Base-by-base conservation (phyloP, 2,113 vertebrate species). In the Gulo gulo region DNA sequence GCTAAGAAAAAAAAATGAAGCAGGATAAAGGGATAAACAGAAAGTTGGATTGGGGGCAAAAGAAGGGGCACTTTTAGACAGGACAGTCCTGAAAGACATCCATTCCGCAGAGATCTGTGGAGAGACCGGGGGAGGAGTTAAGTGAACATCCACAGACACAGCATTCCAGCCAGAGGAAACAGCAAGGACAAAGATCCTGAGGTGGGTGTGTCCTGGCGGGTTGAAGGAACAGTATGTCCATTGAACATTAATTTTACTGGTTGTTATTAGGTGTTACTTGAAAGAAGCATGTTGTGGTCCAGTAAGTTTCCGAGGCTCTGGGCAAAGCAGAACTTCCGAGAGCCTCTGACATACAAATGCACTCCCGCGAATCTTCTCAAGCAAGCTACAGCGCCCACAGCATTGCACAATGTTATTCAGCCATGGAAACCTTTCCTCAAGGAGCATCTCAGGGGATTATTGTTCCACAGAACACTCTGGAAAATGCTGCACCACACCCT, bases 401-500 rank as follows among this genome's bases (percentile, higher is more conserved):
- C 63, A 36, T 90, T 87, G 65, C 86, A 74, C 57, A 96, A 20
- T 95, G 63, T 96, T 97, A 88, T 67, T 97, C 91, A 97, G 26
- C 96, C 88, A 92, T 95, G 94, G 97, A 98, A 98, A 95, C 80
- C 78, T 97, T 94, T 65, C 83, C 94, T 95, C 96, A 94, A 86
- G 88, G 94, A 97, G 84, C 85, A 88, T 94, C 98, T 92, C 95
- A n/a, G 42, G 96, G 96, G 95, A 97, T 67, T 97, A n/a, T 1
- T n/a, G 7, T 39, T 94, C 59, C 84, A 81, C 63, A 84, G 84
- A 98, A 95, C 86, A 88, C 94, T 97, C 94, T 97, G 96, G 96
- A 97, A 98, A 97, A 96, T 95, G 94, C 71, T 63, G 65, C 16
- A 65, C 97, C 96, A 97, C 97, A 92, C 96, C 96, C 97, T 88